phyloP scores from a whole-genome alignment of 2,113 vertebrate genomes.

The Poecile atricapillus region DNA sequence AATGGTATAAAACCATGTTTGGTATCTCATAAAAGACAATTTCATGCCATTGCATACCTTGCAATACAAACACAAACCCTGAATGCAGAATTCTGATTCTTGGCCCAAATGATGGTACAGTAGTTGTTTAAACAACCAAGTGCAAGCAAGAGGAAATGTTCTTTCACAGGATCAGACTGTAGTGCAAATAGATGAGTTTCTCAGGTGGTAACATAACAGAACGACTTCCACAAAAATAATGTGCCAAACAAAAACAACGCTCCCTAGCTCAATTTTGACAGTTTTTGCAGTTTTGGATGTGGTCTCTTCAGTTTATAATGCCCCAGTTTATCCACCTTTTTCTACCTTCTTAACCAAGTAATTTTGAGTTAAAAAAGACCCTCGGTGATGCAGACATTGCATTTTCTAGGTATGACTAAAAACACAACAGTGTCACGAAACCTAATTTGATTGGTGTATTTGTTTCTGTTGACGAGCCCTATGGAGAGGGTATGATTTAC shows the following conservation, averaged over 20 bases:
- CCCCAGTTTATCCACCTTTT: neutral
- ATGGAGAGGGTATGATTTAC: neutral
- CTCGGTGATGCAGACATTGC: neutral
- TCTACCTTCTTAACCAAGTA: neutral
- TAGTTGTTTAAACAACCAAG: neutral
- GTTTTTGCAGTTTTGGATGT: neutral
- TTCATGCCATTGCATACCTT: neutral
- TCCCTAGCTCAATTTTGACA: neutral
- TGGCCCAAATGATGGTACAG: neutral
- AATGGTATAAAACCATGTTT: neutral
- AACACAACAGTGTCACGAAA: neutral
- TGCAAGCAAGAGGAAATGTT: slow-evolving; percentile 16
- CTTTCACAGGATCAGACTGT: neutral
- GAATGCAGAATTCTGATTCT: neutral
- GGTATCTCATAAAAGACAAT: neutral
- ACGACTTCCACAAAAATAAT: neutral
- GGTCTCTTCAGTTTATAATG: neutral
- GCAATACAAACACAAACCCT: slow-evolving; percentile 25
- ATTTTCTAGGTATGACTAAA: neutral
- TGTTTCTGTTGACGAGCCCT: neutral
- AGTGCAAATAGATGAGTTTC: neutral
- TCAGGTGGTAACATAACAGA: neutral
- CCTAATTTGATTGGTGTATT: neutral
- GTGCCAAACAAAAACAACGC: neutral
- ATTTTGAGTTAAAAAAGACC: neutral